Base-by-base conservation (phyloP, 2,797 vertebrate genomes). In the Ctenochaetus hawaiiensis region DNA sequence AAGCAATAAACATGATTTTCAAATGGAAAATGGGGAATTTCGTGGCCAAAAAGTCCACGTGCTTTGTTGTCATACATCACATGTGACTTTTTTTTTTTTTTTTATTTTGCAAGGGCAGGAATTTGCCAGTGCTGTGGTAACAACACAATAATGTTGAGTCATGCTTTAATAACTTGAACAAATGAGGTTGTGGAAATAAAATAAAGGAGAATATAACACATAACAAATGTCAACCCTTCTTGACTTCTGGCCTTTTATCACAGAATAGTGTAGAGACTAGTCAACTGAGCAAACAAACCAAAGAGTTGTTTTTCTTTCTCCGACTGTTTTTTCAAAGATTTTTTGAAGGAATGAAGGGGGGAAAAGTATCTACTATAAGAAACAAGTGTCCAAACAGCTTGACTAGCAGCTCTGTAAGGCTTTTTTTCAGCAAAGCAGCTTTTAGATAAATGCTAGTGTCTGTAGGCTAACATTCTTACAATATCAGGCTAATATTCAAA, bases 71-170 rank as follows among this genome's bases (percentile, higher is more conserved):
- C 66, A 80, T 47, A 47, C 11, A 37, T 60, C 76, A 54, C 4
- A 2, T 77, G 63, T 26, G 14, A 13, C n/a, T 22, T 41, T 17
- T 61, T 53, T 51, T 49, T 30, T 61, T 34, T 34, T 34, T 34
- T 34, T 34, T 34, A 52, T 75, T 49, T 56, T 58, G 39, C 52
- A 37, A 39, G 5, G 3, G 5, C 49, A 41, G 62, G 41, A 61
- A 47, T 81, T 65, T 83, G 18, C 11, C 71, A 61, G 17, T 23
- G 11, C 2, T 37, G 41, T 44, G 48, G 63, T 41, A n/a, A 45
- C 10, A 30, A 43, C 41, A 44, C 18, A 49, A 54, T 43, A 22
- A 59, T 20, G 44, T 5, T 73, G 68, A 87, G 62, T 82, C 72
- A 69, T 53, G 58, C 58, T 64, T 44, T 34, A 62, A 68, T 54